Evolutionary conservation across 2,888 invertebrate genomes (phyloP), one percentile per base, ranked within the genome.

Genomic region (Endotricha flammealis): DNA sequence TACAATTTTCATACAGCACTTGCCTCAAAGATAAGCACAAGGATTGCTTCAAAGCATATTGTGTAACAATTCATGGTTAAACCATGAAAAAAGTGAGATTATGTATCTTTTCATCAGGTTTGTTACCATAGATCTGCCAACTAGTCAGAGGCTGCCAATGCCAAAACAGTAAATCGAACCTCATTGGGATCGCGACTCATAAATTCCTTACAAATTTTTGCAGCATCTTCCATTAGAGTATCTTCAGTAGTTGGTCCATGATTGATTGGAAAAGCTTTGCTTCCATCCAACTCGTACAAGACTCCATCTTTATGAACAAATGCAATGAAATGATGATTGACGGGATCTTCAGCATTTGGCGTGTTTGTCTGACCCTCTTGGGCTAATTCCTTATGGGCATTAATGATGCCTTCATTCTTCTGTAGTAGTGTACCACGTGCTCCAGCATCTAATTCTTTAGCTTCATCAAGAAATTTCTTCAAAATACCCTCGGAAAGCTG

Each of bases 341-440:
- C 92, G 41, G 91, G 90, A 38, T 94, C 92, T 49, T 95, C 92
- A n/a, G 91, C 90, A 68, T 90, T 80, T 23, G 94, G 91, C 27
- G 93, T 92, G 86, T 92, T 91, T 20, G 98, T 97, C 82, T 98
- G 98, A 0, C 98, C 98, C 74, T 97, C 96, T 60, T 90, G 90
- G 0, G 98, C 96, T 50, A 94, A 83, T 59, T 93, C 92, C 58
- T 94, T 94, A 74, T 98, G 98, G 31, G 93, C 91, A 50, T 90
- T 89, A 12, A 93, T 91, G 42, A 97, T 92, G 17, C 89, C 92
- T 36, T 89, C 86, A 53, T 91, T 91, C 39, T 91, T 90, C 58
- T 93, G 92, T 41, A 98, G 81, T 38, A 92, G 82, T 40, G 90
- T 83, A 0, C 96, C 97, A 45, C 94, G 90, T 47, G 93, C 92